Base-by-base conservation (phyloP, 2,888 invertebrate genomes). In the Melanostoma scalare region DNA sequence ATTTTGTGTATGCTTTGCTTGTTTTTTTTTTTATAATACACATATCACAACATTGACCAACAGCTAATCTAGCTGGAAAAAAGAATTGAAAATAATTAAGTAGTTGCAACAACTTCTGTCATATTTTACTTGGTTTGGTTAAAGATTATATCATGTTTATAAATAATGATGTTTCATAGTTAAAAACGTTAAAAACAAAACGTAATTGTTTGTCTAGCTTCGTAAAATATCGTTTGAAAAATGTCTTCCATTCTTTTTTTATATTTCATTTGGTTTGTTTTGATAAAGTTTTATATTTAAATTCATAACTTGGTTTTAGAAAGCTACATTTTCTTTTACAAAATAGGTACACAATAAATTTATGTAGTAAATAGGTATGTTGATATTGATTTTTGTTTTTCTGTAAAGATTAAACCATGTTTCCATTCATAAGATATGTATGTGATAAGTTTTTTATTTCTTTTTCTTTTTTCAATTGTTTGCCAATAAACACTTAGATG, bases 1-100 rank as follows among this genome's bases (percentile, higher is more conserved):
- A 87, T 87, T 80, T 86, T 86, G 85, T 87, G 86, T 89, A 31
- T 74, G 35, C 36, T 60, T 52, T 30, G 75, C 74, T 85, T 38
- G 4, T 36, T 65, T 56, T 65, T 72, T 73, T 56, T 79, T 65
- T 75, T 55, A 10, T 40, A 72, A 33, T 67, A 79, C 84, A 84
- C 79, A 60, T 75, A 84, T 84, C 79, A 84, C 84, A 79, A 84
- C 84, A 84, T 75, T 79, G 60, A 84, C 65, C 79, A 74, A 65
- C 65, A 74, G 71, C 67, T 61, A 42, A 38, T 4, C 44, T 8
- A 53, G 55, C 65, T 42, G 53, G 36, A 76, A 50, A 72, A 10
- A 6, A 55, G 33, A 55, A 42, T 44, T 20, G 20, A n/a, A 38
- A 30, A 30, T 6, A 61, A 36, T 3, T 3, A 44, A 31, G 20